Percentiles rank a stretch among this genome's conserved stretches.
Evolutionary conservation across 2,797 vertebrate genomes (phyloP).

Genomic region (Nyctibius grandis): DNA sequence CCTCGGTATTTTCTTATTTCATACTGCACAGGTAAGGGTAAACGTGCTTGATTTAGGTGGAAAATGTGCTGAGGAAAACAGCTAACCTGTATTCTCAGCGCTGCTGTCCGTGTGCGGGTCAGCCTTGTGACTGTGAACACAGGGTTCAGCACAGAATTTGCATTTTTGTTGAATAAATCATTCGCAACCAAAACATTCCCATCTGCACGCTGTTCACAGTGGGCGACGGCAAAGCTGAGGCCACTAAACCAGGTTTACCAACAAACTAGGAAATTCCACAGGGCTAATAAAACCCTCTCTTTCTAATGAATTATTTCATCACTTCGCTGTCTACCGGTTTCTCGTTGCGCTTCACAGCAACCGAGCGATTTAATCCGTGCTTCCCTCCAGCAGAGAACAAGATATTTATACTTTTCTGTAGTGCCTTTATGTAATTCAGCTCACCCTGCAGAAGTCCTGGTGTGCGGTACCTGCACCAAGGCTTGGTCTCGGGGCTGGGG

Average conservation of each 20-base stretch:
- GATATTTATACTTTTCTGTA: not conserved
- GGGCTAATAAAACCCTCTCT: not conserved
- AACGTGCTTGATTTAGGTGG: not conserved
- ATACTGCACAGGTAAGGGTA: not conserved
- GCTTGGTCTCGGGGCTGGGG: not conserved
- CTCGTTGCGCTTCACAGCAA: not conserved
- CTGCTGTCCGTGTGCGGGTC: not conserved
- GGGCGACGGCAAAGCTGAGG: not conserved
- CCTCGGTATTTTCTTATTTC: not conserved
- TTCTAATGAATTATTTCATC: not conserved
- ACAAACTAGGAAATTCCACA: not conserved
- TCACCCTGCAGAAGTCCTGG: not conserved
- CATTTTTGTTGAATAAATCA: not conserved
- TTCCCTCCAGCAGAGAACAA: not conserved
- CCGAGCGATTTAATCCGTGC: not conserved
- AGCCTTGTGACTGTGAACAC: not conserved
- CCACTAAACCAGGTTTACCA: not conserved
- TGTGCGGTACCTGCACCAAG: not conserved
- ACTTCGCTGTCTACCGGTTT: not conserved
- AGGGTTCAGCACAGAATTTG: not conserved
- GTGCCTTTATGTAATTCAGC: not conserved
- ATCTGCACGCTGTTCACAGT: fast-evolving
- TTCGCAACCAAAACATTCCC: not conserved
- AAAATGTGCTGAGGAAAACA: not conserved
- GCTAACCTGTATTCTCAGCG: not conserved